Base-by-base conservation (phyloP, 2,113 vertebrate genomes). In the Beaufortia kweichowensis region DNA sequence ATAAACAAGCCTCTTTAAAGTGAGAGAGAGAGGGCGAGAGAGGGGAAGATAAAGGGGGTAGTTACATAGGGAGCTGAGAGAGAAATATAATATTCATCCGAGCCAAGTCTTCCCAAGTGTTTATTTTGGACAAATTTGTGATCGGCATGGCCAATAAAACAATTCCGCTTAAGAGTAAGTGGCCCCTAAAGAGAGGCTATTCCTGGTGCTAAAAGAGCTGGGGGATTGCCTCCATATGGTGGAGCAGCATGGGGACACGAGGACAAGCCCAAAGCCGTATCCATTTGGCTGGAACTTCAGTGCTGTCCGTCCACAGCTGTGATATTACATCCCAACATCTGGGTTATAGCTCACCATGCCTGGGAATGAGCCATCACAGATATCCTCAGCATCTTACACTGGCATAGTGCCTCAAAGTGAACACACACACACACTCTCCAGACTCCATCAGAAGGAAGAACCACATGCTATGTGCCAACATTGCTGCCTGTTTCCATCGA, bases 211-310 rank as follows among this genome's bases (percentile, higher is more conserved):
- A 96, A 97, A 95, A 94, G 92, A 94, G 92, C 91, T 74, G 90
- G 87, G 87, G 93, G 95, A 99, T 97, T 93, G 94, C 92, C 96
- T 97, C 96, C 96, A 98, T 98, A 98, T 98, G 97, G 95, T 92
- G 46, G 92, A 94, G 94, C 95, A 96, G 96, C 95, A 97, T 93
- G 95, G 93, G 93, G 94, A 96, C 92, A 89, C 91, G 90, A 89
- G 84, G 89, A 92, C 85, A 91, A 89, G 93, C 91, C 93, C 88
- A 88, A 91, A 93, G 88, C 92, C 92, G 88, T 92, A 92, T 83
- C 87, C 82, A 92, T 93, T 97, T 97, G 96, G 97, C 95, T 92
- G 85, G 87, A 87, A 88, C 92, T 93, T 92, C 93, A 75, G 88
- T 91, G 92, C 92, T 91, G 93, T 94, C 94, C 94, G 79, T 86